phyloP scores from a whole-genome alignment of 2,797 vertebrate genomes.

The Lithobates pipiens region DNA sequence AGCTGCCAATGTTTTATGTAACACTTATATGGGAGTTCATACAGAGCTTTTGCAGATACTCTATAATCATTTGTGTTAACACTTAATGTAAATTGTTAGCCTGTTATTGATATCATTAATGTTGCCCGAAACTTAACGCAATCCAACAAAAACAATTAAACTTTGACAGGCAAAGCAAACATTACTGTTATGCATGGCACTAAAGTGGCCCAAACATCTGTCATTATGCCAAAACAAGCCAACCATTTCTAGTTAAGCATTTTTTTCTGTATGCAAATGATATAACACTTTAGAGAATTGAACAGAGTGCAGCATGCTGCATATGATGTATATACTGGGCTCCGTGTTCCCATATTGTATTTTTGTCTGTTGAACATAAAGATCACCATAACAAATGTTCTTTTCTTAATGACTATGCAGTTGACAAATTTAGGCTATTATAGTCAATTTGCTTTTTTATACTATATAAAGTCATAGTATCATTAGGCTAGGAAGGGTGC shows the following conservation, averaged over 20 bases:
- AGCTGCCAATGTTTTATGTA: constrained; percentile 31
- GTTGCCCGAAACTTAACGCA: constrained; percentile 29
- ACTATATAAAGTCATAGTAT: background rate
- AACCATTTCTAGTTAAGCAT: constrained; percentile 39
- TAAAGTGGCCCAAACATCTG: constrained; percentile 44
- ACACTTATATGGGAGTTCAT: constrained; percentile 9
- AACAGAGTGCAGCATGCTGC: constrained; percentile 18
- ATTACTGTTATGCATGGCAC: constrained; percentile 42
- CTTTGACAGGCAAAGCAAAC: constrained; percentile 49
- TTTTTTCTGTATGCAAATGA: constrained; percentile 44
- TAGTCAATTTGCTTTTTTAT: background rate
- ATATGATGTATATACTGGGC: background rate
- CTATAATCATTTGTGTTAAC: constrained; percentile 40
- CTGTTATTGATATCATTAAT: constrained; percentile 50
- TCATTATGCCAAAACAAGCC: constrained; percentile 41
- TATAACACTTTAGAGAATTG: constrained; percentile 32
- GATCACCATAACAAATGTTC: background rate
- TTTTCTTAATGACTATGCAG: background rate
- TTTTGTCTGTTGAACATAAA: background rate
- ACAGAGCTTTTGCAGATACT: constrained; percentile 24
- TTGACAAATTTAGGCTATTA: background rate
- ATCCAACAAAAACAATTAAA: constrained; percentile 53
- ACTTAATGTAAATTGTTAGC: constrained; percentile 42
- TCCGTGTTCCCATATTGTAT: background rate
- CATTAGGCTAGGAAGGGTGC: background rate